Evolutionary conservation across 2,113 vertebrate genomes (phyloP).

Genomic region (Pandion haliaetus): DNA sequence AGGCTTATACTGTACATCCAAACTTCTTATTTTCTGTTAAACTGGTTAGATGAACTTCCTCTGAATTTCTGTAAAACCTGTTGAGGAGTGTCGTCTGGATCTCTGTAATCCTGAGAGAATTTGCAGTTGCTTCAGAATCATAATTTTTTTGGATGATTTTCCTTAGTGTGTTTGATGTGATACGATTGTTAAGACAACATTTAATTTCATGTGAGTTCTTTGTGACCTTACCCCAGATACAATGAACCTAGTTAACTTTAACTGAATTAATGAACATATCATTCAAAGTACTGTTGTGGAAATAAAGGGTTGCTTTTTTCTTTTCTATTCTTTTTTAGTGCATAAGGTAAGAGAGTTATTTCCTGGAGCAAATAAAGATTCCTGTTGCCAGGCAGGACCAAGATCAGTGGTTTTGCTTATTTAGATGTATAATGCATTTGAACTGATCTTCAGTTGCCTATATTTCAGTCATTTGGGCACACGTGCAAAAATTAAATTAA

Average conservation of each 20-base stretch:
- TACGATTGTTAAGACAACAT: background rate
- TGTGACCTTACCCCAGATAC: background rate
- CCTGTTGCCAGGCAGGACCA: background rate
- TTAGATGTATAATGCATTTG: background rate
- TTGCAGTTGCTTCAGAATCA: background rate
- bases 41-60: background rate
- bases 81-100: background rate
- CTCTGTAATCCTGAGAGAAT: background rate
- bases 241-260: background rate
- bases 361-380: background rate
- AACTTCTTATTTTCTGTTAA: background rate
- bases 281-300: background rate
- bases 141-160: background rate
- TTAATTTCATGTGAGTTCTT: background rate
- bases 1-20: background rate
- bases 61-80: background rate
- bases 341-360: background rate
- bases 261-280: background rate
- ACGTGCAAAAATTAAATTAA: background rate
- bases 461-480: background rate
- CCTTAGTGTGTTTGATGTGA: background rate
- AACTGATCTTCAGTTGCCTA: background rate
- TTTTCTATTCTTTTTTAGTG: background rate
- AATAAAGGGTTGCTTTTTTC: background rate
- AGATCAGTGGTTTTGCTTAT: background rate